Percentiles rank a stretch among this genome's conserved stretches.
These are phyloP conservation scores for Mystacornis crossleyi DNA, from an alignment of 2,113 vertebrate species.

Conservation along the genomic window DNA sequence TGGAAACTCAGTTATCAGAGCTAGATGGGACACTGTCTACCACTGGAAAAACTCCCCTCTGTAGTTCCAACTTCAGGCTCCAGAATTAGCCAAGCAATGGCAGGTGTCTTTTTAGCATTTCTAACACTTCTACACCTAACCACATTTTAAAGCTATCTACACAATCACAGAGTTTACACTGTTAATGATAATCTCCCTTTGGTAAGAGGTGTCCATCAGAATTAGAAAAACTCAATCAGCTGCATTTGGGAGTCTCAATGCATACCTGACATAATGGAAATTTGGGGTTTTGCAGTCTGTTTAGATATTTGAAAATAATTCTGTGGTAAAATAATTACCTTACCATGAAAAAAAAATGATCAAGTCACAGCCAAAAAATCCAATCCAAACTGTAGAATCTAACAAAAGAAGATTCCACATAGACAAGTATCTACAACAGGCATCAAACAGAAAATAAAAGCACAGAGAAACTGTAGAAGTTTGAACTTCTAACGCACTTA, in stretches of 20 bases:
- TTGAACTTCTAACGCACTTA: background rate
- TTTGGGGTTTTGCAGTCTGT: background rate
- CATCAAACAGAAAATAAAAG: background rate
- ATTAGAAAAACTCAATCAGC: background rate
- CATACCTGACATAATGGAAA: background rate
- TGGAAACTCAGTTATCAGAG: background rate
- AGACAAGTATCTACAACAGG: background rate
- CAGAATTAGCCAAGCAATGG: background rate
- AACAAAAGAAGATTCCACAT: background rate
- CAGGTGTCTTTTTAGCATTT: background rate
- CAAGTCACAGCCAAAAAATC: background rate
- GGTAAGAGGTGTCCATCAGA: background rate
- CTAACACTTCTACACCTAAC: background rate
- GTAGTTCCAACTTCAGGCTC: background rate
- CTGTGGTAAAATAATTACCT: background rate
- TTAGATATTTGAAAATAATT: background rate
- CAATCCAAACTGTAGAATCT: background rate
- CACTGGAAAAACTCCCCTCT: background rate
- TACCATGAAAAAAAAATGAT: background rate
- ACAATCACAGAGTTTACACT: background rate
- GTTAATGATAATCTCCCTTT: background rate
- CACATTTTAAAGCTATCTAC: background rate
- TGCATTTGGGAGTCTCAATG: background rate
- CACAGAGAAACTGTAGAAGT: background rate
- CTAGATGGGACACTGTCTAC: background rate